These are phyloP conservation scores for Campoplex capitator DNA, from an alignment of 2,888 invertebrate species.

Conservation along the genomic window DNA sequence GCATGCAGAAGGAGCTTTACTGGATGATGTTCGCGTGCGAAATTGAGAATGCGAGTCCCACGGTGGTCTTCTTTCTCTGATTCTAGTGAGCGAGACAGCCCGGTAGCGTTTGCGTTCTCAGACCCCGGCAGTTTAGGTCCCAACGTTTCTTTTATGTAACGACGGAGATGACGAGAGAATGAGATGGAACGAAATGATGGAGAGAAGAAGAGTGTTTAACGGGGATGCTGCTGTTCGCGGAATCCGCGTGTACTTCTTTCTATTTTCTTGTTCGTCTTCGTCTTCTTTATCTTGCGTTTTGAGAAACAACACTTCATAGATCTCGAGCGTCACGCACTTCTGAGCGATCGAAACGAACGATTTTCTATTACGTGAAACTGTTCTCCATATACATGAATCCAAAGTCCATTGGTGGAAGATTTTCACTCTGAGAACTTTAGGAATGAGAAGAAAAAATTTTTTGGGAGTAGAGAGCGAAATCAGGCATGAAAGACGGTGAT, in stretches of 20 bases:
- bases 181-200: background rate
- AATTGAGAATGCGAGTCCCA: conserved; percentile 79
- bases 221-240: conserved; percentile 74
- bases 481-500: conserved; percentile 64
- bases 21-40: conserved; percentile 76
- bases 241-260: conserved; percentile 70
- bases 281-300: conserved; percentile 44
- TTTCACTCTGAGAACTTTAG: conserved; percentile 23
- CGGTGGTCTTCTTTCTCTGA: conserved; percentile 71
- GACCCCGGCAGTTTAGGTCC: conserved; percentile 77
- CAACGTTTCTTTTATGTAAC: conserved; percentile 80
- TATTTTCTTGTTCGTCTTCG: conserved; percentile 11
- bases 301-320: conserved; percentile 42
- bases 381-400: conserved; percentile 1
- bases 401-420: conserved; percentile 8
- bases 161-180: conserved; percentile 59
- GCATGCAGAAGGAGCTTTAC: conserved; percentile 9
- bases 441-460: conserved; percentile 10
- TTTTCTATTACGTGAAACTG: conserved; percentile 39
- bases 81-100: conserved; percentile 54
- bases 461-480: conserved; percentile 36
- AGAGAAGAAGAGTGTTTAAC: conserved; percentile 50
- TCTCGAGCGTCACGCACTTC: conserved; percentile 71
- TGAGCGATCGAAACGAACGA: conserved; percentile 49
- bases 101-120: conserved; percentile 78